Evolutionary conservation across 2,888 invertebrate genomes (phyloP).

Genomic region (Drosophila anomalata): DNA sequence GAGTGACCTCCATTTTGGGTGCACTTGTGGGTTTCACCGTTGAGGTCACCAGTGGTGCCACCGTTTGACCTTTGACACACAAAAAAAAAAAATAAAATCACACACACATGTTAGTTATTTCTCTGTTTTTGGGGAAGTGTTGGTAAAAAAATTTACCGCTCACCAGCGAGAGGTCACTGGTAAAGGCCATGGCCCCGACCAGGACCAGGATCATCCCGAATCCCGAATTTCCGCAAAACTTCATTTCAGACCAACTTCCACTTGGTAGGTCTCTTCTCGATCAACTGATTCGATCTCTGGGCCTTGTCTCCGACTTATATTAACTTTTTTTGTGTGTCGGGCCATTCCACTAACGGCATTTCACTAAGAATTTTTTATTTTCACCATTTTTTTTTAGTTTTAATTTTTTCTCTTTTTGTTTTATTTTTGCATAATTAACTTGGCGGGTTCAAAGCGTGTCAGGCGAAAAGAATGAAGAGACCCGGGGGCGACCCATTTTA

Average conservation of each 20-base stretch:
- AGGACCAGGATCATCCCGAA: conserved; percentile 53
- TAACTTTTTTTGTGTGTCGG: conserved; percentile 48
- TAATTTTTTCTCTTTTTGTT: background rate
- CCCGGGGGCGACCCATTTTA: conserved; percentile 36
- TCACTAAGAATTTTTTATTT: conserved; percentile 19
- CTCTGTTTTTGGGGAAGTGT: background rate
- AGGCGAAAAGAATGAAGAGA: conserved; percentile 11
- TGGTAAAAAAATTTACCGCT: conserved; percentile 77
- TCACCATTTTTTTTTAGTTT: conserved; percentile 14
- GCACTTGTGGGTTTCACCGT: conserved; percentile 57
- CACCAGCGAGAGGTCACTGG: conserved; percentile 74
- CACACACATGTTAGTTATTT: conserved; percentile 5
- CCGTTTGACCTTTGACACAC: conserved; percentile 56
- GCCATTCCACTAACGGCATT: conserved; percentile 66
- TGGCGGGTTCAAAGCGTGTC: conserved; percentile 65
- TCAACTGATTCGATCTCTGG: conserved; percentile 42
- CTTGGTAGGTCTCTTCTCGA: conserved; percentile 33
- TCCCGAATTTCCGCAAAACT: conserved; percentile 28
- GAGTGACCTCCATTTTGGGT: conserved; percentile 43
- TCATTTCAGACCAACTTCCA: conserved; percentile 25
- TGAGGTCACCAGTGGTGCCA: conserved; percentile 62
- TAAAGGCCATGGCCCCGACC: conserved; percentile 57
- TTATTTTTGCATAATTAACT: conserved; percentile 47
- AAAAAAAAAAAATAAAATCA: conserved; percentile 9
- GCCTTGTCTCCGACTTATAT: conserved; percentile 60